Conservation (phyloP, 2,888 invertebrate species). For the Parasteatoda lunata region DNA sequence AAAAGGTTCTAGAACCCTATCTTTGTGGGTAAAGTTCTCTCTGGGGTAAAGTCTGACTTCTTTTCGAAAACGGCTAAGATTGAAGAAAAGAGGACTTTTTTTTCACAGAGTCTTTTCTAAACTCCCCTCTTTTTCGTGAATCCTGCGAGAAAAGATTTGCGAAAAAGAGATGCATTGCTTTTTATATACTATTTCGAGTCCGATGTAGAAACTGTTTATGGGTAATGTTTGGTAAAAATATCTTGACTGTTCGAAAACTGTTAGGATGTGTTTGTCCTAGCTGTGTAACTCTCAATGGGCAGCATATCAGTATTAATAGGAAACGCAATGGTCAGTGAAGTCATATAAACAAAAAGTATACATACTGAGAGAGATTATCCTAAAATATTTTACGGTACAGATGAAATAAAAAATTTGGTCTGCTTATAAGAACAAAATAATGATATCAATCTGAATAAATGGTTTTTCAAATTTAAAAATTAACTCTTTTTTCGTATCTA, state of each 20-base stretch:
- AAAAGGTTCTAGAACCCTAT: conserved; percentile 44
- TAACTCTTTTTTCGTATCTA: too few relatives aligned
- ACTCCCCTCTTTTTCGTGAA: neutral
- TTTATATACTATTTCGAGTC: neutral
- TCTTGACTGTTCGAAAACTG: neutral
- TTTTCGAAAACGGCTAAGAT: conserved; percentile 47
- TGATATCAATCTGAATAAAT: too few relatives aligned
- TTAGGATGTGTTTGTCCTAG: conserved; percentile 4
- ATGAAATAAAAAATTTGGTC: too few relatives aligned
- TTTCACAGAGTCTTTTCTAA: neutral
- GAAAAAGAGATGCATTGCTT: neutral
- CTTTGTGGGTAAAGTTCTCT: conserved; percentile 36
- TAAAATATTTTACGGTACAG: too few relatives aligned
- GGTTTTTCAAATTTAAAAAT: too few relatives aligned
- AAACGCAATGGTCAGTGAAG: neutral
- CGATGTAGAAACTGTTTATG: conserved; percentile 27
- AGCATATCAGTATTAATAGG: too few relatives aligned
- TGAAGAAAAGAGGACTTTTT: conserved; percentile 8
- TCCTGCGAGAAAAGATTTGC: neutral
- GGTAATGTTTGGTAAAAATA: conserved; percentile 5
- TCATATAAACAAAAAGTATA: neutral
- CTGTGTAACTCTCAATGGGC: neutral
- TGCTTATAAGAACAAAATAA: too few relatives aligned
- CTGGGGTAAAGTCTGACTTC: conserved; percentile 29
- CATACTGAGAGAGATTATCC: too few relatives aligned